Evolutionary conservation across 1,140 invertebrate genomes (phyloP), one percentile per base, ranked within the genome.

Genomic region (Oncopodura yosiiana): DNA sequence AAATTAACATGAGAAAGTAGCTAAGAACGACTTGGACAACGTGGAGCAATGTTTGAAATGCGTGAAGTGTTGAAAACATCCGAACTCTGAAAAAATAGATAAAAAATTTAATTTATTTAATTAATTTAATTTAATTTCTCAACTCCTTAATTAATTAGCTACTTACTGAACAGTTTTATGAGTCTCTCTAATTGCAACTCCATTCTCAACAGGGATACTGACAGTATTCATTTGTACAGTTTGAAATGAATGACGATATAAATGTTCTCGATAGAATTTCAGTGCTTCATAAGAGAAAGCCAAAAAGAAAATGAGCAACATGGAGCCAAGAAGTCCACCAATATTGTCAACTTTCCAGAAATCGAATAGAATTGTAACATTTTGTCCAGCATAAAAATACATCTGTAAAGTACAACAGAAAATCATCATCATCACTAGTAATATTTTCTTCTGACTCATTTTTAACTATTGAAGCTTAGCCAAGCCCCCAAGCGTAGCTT

Each of bases 1-100:
- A 83, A 54, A 84, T 77, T 49, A 86, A 70, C 83, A 86, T 86
- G 2, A 85, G 72, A 53, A 79, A 75, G 65, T 85, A 84, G 21
- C 77, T 76, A 23, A 84, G 57, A 2, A 78, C 69, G n/a, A 83
- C 64, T 68, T 85, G 83, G 0, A 82, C 12, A 29, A 78, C 71
- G 49, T 85, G 80, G 0, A 86, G 67, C 2, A 77, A 12, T 0
- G 81, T 81, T 69, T 86, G 82, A 2, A 75, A 30, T 2, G 76
- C 26, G 60, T 83, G 80, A 1, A 69, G 36, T 11, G 41, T 30
- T 12, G 70, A 75, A 24, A 75, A 67, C 24, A 78, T 71, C 2
- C 46, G 38, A 5, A 45, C 9, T 9, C 73, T 74, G 39, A 1
- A 58, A 65, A 34, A 44, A 27, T n/a, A n/a, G n/a, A n/a, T n/a